Evolutionary conservation across 2,113 vertebrate genomes (phyloP).

Genomic region (Speoplatyrhinus poulsoni): DNA sequence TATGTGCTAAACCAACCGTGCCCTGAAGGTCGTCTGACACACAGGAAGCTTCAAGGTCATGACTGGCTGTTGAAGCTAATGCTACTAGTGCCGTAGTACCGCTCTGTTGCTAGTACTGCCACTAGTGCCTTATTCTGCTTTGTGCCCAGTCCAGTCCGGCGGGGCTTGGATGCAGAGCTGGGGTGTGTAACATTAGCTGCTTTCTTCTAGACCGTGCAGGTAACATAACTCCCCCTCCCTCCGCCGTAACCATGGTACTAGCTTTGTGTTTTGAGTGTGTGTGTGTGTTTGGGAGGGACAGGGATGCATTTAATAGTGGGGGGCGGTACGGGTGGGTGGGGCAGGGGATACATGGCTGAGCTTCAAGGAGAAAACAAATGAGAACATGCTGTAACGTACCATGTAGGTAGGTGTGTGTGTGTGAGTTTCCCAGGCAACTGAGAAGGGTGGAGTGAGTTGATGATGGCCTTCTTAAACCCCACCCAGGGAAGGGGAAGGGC

Average conservation of each 20-base stretch:
- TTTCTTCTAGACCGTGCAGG: conserved; percentile 23
- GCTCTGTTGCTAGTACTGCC: neutral
- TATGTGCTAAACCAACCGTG: conserved; percentile 6
- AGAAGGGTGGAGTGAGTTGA: too few relatives aligned
- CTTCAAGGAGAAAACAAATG: conserved; percentile 50
- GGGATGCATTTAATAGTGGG: conserved; percentile 4
- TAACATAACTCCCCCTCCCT: conserved; percentile 53
- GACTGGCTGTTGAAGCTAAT: conserved; percentile 23
- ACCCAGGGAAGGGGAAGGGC: too few relatives aligned
- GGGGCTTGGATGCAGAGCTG: neutral
- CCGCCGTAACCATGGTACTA: conserved; percentile 46
- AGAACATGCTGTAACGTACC: conserved; percentile 22
- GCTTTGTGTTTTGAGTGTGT: too few relatives aligned
- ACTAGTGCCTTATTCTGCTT: neutral
- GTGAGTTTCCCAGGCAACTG: neutral
- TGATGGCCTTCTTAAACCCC: too few relatives aligned
- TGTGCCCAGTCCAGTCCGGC: too few relatives aligned
- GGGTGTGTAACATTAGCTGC: conserved; percentile 51
- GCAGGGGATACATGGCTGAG: conserved; percentile 27
- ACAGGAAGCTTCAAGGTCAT: conserved; percentile 45
- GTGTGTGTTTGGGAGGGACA: conserved; percentile 11
- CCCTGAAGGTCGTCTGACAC: conserved; percentile 47
- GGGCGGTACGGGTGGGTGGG: conserved; percentile 17
- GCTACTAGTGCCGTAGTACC: neutral
- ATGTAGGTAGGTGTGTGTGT: conserved; percentile 24